Percentiles rank a stretch among this genome's conserved stretches.
Evolutionary conservation across 1,140 invertebrate genomes (phyloP).

Genomic region (Solen grandis): DNA sequence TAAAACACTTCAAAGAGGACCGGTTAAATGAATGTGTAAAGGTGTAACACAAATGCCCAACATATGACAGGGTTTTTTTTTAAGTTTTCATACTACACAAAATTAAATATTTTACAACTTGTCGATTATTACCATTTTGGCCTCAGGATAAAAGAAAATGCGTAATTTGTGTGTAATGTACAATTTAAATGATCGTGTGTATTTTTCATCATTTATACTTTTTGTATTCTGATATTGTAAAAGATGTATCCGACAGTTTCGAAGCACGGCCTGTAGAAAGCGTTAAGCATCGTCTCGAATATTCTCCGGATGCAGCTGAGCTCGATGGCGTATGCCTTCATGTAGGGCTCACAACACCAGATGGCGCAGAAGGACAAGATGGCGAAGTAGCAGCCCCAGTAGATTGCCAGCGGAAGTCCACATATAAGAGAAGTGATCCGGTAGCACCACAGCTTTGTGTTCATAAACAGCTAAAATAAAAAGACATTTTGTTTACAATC

Average conservation of each 20-base stretch:
- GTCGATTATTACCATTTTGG: no score
- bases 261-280: conserved; percentile 58
- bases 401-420: conserved; percentile 60
- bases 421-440: conserved; percentile 62
- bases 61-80: no score
- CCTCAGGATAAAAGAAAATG: no score
- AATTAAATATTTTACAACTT: no score
- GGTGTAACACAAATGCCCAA: no score
- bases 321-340: conserved; percentile 62
- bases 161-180: no score
- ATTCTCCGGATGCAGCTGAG: conserved; percentile 50
- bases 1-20: no score
- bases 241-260: conserved; percentile 59
- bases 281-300: conserved; percentile 50
- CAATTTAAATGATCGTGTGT: not conserved
- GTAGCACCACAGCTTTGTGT: conserved; percentile 67
- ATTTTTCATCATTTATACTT: conserved; percentile 1
- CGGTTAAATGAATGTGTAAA: no score
- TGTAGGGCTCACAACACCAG: conserved; percentile 68
- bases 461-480: conserved; percentile 65
- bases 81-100: no score
- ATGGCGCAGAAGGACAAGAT: conserved; percentile 67
- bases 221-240: conserved; percentile 50
- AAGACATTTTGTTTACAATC: not conserved
- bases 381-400: conserved; percentile 69